These are phyloP conservation scores for Hydractinia symbiolongicarpus DNA, from an alignment of 30 jellyfish, hydroid and myxozoan genomes.

Conservation along the genomic window DNA sequence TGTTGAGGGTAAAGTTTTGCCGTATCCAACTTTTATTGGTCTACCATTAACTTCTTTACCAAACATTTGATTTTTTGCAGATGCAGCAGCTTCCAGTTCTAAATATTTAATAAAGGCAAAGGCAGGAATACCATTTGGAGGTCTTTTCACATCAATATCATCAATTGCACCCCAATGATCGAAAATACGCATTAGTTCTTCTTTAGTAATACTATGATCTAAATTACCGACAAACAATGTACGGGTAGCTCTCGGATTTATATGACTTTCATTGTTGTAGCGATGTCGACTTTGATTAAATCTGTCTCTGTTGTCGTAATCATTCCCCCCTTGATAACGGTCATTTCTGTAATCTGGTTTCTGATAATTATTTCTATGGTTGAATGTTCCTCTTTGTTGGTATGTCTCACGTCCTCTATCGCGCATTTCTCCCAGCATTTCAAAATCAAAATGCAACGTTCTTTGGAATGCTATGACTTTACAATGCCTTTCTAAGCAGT, in stretches of 20 bases:
- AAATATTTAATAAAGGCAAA: slow-evolving; percentile 87
- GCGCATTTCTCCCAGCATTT: slow-evolving; percentile 32
- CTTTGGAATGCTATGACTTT: slow-evolving; percentile 77
- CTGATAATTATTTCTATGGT: slow-evolving; percentile 15
- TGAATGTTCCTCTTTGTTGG: slow-evolving; percentile 4
- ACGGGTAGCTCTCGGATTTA: slow-evolving; percentile 85
- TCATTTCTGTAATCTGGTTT: slow-evolving; percentile 29
- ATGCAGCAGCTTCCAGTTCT: slow-evolving; percentile 85
- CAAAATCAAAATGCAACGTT: slow-evolving; percentile 88
- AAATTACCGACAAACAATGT: slow-evolving; percentile 92
- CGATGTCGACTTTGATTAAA: slow-evolving; percentile 45
- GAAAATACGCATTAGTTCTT: slow-evolving; percentile 69
- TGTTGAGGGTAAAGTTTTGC: slow-evolving; percentile 82
- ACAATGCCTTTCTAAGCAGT: slow-evolving; percentile 72
- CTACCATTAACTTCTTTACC: slow-evolving; percentile 78
- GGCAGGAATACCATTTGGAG: slow-evolving; percentile 82
- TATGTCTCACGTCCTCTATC: slow-evolving; percentile 29
- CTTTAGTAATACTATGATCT: slow-evolving; percentile 58
- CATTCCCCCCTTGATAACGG: slow-evolving; percentile 51
- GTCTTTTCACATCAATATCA: slow-evolving; percentile 96
- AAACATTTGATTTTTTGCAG: slow-evolving; percentile 70
- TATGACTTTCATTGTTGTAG: slow-evolving; percentile 59
- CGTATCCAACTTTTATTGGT: slow-evolving; percentile 89
- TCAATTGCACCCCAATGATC: slow-evolving; percentile 86
- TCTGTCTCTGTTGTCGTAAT: slow-evolving; percentile 56